Conservation (phyloP, 1,140 invertebrate species). For the Papilio glaucus region DNA sequence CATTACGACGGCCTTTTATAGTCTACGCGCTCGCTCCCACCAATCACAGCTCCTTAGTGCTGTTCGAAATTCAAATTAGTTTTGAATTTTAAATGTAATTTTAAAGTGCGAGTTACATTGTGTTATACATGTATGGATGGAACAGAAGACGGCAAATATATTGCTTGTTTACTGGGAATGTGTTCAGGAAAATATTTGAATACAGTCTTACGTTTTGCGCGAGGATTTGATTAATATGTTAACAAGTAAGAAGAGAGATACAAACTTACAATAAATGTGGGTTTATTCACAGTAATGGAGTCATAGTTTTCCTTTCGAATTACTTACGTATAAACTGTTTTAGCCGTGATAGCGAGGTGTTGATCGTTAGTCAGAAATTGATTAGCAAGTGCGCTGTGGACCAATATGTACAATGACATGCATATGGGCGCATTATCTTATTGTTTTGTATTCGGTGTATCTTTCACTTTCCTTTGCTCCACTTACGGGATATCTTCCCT, state of each 20-base stretch:
- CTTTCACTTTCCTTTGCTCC: no score
- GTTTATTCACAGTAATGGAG: no score
- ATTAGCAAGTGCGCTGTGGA: neutral
- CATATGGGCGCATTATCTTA: no score
- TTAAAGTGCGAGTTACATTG: conserved; percentile 22
- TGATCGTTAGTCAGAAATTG: neutral
- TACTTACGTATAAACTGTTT: no score
- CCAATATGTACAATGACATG: no score
- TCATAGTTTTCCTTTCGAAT: no score
- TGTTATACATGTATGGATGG: neutral
- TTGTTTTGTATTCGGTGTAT: no score
- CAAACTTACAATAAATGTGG: no score
- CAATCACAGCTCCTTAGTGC: conserved; percentile 59
- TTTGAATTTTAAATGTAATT: conserved; percentile 50
- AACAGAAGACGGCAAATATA: neutral
- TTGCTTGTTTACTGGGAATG: neutral
- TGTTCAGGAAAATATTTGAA: neutral
- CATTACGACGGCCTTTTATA: conserved; percentile 60
- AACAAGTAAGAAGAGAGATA: neutral
- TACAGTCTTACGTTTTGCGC: neutral
- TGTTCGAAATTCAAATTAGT: conserved; percentile 50
- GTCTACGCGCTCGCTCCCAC: conserved; percentile 51
- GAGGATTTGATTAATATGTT: neutral
- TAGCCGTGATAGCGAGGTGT: neutral
- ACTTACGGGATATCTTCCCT: neutral